A percentile compares a stretch with the other conserved stretches of the same genome.
Evolutionary conservation across 2,888 invertebrate genomes (phyloP).

Genomic region (Lysandra bellargus): DNA sequence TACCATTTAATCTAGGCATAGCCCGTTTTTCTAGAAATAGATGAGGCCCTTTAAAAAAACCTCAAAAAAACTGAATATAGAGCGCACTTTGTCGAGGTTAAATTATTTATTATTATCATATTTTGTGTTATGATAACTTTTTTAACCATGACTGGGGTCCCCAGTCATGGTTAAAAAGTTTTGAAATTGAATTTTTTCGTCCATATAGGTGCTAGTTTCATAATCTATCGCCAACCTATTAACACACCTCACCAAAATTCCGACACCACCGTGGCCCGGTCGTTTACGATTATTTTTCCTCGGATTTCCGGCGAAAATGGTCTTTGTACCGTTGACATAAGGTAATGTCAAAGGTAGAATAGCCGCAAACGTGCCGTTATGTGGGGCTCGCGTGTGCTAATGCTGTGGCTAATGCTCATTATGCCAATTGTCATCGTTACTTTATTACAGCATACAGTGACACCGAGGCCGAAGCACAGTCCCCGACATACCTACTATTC

Average conservation of each 20-base stretch:
- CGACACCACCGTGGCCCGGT: neutral
- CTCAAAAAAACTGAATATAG: too few species aligned
- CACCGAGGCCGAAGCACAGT: neutral
- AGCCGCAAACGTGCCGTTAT: neutral
- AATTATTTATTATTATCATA: neutral
- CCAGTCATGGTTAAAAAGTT: neutral
- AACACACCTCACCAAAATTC: conserved; percentile 3
- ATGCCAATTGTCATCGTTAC: conserved; percentile 10
- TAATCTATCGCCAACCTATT: neutral
- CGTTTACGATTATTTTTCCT: too few species aligned
- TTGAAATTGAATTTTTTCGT: neutral
- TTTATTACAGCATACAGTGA: neutral
- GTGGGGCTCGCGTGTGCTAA: neutral
- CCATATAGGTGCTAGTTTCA: neutral
- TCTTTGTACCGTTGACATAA: too few species aligned
- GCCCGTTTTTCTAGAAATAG: too few species aligned
- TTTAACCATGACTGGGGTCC: too few species aligned
- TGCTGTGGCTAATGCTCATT: neutral
- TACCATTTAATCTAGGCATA: too few species aligned
- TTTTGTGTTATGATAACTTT: neutral
- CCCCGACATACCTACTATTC: neutral
- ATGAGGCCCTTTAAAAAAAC: too few species aligned
- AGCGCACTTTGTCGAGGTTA: too few species aligned
- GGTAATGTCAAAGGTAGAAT: too few species aligned
- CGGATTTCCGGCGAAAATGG: too few species aligned